phyloP scores from a whole-genome alignment of 2,888 invertebrate genomes.

The Volucella zonaria region DNA sequence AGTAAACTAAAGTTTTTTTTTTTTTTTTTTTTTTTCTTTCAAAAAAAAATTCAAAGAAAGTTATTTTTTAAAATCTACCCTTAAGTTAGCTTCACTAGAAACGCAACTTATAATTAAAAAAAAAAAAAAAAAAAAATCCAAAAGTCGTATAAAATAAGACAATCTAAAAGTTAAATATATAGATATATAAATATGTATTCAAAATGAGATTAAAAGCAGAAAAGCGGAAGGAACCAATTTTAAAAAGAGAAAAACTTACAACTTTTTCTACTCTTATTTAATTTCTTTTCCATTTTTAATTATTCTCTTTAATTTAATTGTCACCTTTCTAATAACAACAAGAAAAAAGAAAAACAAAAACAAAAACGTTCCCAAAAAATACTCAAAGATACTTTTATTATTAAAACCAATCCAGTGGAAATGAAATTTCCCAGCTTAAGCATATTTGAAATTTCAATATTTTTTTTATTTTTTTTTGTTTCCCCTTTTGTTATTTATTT shows the following conservation, averaged over 20 bases:
- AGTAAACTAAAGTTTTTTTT: background rate
- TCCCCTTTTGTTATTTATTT: conserved; percentile 9
- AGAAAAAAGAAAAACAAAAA: background rate
- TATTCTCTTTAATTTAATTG: background rate
- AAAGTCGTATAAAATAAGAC: background rate
- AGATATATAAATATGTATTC: too few relatives aligned
- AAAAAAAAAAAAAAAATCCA: conserved; percentile 10
- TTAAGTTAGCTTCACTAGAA: conserved; percentile 29
- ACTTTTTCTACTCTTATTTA: background rate
- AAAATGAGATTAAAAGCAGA: conserved; percentile 41
- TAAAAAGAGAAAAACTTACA: background rate
- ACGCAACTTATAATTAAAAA: conserved; percentile 20
- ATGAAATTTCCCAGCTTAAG: conserved; percentile 18
- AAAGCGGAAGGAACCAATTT: conserved; percentile 25
- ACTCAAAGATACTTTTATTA: conserved; percentile 22
- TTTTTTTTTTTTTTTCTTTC: background rate
- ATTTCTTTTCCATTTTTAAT: background rate
- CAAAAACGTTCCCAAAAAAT: background rate
- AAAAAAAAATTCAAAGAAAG: background rate
- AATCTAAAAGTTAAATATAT: too few relatives aligned
- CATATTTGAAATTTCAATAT: background rate
- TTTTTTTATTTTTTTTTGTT: background rate
- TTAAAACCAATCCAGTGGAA: conserved; percentile 2
- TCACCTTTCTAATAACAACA: too few relatives aligned
- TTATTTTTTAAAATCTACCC: background rate